These are phyloP conservation scores for Hipposideros larvatus DNA, from an alignment of 2,797 vertebrate species.

Conservation along the genomic window DNA sequence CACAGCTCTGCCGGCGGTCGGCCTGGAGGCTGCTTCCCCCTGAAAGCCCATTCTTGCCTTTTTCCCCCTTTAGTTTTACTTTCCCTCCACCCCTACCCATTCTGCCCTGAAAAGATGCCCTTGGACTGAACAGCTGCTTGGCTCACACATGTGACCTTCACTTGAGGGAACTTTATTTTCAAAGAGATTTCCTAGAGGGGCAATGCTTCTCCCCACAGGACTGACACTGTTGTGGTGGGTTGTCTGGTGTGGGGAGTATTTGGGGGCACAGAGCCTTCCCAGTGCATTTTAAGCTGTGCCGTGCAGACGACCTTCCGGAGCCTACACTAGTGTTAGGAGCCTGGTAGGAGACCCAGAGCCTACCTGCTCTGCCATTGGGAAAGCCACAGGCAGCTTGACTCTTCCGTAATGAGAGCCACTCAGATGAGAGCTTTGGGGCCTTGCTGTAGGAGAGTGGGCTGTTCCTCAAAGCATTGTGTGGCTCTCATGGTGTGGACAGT, in stretches of 20 bases:
- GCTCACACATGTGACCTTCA: neutral
- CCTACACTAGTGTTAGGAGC: neutral
- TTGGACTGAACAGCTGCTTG: neutral
- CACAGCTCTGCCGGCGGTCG: neutral
- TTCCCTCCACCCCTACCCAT: neutral
- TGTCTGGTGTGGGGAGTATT: too few species aligned
- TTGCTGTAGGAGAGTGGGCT: neutral
- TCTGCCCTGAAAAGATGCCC: neutral
- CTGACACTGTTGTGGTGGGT: too few species aligned
- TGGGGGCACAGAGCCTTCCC: neutral
- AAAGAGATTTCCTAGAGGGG: neutral
- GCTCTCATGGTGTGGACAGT: neutral
- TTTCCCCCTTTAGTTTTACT: neutral
- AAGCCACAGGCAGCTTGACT: neutral
- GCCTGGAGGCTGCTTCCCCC: neutral
- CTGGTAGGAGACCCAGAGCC: neutral
- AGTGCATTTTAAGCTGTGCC: neutral
- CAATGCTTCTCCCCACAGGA: neutral
- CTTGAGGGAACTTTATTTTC: neutral
- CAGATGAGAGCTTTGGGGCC: neutral
- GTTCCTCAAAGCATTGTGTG: neutral
- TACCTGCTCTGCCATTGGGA: fast-evolving
- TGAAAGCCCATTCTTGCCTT: neutral
- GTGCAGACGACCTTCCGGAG: fast-evolving
- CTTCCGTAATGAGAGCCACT: neutral